Percentiles rank a stretch among this genome's conserved stretches.
phyloP scores from a whole-genome alignment of 2,797 vertebrate species.

The Epinephelus coioides region DNA sequence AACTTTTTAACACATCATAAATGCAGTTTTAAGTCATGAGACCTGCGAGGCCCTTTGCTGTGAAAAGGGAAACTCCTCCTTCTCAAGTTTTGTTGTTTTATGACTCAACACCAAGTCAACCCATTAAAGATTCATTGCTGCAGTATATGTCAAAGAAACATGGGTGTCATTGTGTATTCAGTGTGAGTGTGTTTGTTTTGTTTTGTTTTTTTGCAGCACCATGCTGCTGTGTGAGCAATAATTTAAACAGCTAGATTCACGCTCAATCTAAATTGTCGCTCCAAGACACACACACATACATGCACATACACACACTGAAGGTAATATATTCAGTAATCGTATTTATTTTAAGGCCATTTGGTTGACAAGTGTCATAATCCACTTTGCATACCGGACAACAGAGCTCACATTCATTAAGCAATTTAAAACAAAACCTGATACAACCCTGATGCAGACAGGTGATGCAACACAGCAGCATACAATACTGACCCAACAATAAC shows the following conservation, averaged over 20 bases:
- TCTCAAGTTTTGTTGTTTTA: slow-evolving; percentile 28
- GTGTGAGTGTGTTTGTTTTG: not conserved
- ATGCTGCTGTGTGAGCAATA: slow-evolving; percentile 36
- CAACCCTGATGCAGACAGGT: slow-evolving; percentile 3
- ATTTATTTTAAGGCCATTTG: slow-evolving; percentile 51
- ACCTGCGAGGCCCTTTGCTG: not conserved
- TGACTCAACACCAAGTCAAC: slow-evolving; percentile 23
- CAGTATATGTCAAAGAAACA: slow-evolving; percentile 28
- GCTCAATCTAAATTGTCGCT: slow-evolving; percentile 21
- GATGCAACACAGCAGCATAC: slow-evolving; percentile 3
- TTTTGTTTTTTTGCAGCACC: slow-evolving; percentile 1
- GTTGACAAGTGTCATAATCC: slow-evolving; percentile 27
- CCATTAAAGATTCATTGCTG: slow-evolving; percentile 36
- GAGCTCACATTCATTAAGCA: slow-evolving; percentile 22
- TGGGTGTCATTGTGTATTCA: slow-evolving; percentile 21
- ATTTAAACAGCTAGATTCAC: slow-evolving; percentile 37
- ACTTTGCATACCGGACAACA: slow-evolving; percentile 17
- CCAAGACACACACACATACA: slow-evolving; percentile 4
- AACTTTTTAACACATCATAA: slow-evolving; percentile 7
- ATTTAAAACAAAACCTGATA: slow-evolving; percentile 28
- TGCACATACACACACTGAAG: slow-evolving; percentile 16
- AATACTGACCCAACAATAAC: not conserved
- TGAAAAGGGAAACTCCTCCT: slow-evolving; percentile 7
- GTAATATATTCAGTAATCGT: slow-evolving; percentile 32
- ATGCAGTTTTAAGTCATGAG: slow-evolving; percentile 6